Conservation (phyloP, 2,797 vertebrate species). For the Australoheros facetus region DNA sequence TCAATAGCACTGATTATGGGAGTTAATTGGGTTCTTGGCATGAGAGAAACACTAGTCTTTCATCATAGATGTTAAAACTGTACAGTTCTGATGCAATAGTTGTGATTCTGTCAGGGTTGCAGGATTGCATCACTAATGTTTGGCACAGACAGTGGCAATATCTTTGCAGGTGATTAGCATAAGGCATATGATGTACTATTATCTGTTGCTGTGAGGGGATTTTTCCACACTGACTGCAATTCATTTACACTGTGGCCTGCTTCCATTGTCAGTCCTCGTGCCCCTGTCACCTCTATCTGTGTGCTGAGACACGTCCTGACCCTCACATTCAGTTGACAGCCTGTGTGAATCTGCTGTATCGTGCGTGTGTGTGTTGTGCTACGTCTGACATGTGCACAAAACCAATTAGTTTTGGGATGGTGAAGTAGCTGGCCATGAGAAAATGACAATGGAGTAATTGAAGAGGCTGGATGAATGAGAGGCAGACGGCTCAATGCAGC, state of each 20-base stretch:
- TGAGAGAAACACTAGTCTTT: slow-evolving; percentile 42
- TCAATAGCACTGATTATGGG: slow-evolving; percentile 68
- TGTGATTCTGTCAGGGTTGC: slow-evolving; percentile 25
- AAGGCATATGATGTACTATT: slow-evolving; percentile 28
- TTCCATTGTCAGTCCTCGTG: slow-evolving; percentile 42
- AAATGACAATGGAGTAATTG: slow-evolving; percentile 78
- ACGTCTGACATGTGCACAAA: slow-evolving; percentile 69
- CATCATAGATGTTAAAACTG: slow-evolving; percentile 42
- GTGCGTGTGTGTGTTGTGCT: slow-evolving; percentile 28
- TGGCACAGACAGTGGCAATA: slow-evolving; percentile 12
- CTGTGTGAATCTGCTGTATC: slow-evolving; percentile 17
- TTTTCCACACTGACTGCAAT: slow-evolving; percentile 40
- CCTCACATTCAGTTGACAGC: slow-evolving; percentile 39
- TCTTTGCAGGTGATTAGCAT: slow-evolving; percentile 31
- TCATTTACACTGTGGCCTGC: slow-evolving; percentile 46
- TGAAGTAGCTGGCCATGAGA: slow-evolving; percentile 63
- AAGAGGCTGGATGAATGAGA: slow-evolving; percentile 69
- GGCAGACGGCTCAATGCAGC: slow-evolving; percentile 69
- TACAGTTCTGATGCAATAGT: slow-evolving; percentile 49
- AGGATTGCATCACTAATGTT: slow-evolving; percentile 43
- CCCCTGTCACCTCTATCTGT: slow-evolving; percentile 65
- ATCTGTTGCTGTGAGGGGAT: slow-evolving; percentile 27
- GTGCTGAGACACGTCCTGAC: slow-evolving; percentile 58
- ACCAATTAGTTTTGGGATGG: slow-evolving; percentile 78
- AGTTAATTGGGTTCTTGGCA: slow-evolving; percentile 66